Percentiles rank a stretch among this genome's conserved stretches.
Conservation (phyloP, 1,140 invertebrate species). For the Phocides pigmalion region DNA sequence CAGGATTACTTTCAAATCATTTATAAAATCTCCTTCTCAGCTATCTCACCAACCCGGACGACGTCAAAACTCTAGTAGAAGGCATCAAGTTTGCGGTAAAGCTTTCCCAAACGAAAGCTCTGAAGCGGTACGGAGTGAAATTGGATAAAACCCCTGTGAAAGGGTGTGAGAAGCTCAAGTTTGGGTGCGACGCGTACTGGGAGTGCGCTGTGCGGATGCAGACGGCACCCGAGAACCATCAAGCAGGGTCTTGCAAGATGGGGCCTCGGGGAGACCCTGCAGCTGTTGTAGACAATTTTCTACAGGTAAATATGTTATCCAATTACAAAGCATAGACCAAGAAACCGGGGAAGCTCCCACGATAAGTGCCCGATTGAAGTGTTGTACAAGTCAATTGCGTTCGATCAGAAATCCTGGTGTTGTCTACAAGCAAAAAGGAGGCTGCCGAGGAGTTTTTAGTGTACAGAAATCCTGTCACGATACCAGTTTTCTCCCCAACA, state of each 20-base stretch:
- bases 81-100: conserved; percentile 89
- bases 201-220: conserved; percentile 90
- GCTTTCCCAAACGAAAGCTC: conserved; percentile 87
- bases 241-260: conserved; percentile 93
- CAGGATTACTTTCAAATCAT: background rate
- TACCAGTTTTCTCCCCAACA: no score
- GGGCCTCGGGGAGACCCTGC: conserved; percentile 87
- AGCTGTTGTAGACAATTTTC: conserved; percentile 89
- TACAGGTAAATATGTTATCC: conserved; percentile 83
- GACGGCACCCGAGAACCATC: conserved; percentile 93
- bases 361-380: no score
- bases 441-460: no score
- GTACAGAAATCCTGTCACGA: no score
- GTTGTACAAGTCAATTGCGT: no score
- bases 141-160: conserved; percentile 88
- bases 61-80: conserved; percentile 89
- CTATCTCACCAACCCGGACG: conserved; percentile 84
- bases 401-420: no score
- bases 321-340: no score
- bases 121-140: conserved; percentile 89
- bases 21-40: conserved; percentile 44
- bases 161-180: conserved; percentile 89
- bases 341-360: no score
- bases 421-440: no score
- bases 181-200: conserved; percentile 92